Conservation (phyloP, 2,888 invertebrate species). For the Cryptocephalus moraei region DNA sequence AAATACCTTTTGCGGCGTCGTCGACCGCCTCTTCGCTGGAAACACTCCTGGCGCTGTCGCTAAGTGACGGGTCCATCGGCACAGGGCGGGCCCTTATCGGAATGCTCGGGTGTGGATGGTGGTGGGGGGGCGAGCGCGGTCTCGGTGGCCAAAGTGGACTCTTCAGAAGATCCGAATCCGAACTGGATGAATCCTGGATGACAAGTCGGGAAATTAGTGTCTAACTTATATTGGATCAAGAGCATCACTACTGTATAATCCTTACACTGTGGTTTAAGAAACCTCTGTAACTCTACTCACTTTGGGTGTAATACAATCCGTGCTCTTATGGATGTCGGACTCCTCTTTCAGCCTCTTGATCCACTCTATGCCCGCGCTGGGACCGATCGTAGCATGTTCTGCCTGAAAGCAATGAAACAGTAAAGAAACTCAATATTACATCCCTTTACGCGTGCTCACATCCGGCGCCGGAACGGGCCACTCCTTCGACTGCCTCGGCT, state of each 20-base stretch:
- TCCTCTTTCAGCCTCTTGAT: slow-evolving; percentile 49
- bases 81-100: slow-evolving; percentile 23
- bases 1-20: slow-evolving; percentile 36
- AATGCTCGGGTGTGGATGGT: slow-evolving; percentile 2
- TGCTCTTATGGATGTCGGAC: slow-evolving; percentile 45
- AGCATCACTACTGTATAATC: too few relatives aligned
- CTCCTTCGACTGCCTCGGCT: slow-evolving; percentile 46
- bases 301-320: slow-evolving; percentile 68
- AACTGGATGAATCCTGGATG: slow-evolving; percentile 43
- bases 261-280: too few relatives aligned
- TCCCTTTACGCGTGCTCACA: neutral
- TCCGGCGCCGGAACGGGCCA: slow-evolving; percentile 35
- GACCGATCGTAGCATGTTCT: slow-evolving; percentile 50
- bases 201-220: too few relatives aligned
- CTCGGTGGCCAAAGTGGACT: slow-evolving; percentile 36
- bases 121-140: slow-evolving; percentile 28
- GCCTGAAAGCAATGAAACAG: slow-evolving; percentile 22
- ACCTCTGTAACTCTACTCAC: slow-evolving; percentile 18
- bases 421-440: neutral
- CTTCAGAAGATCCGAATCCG: slow-evolving; percentile 47
- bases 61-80: slow-evolving; percentile 41
- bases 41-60: slow-evolving; percentile 45
- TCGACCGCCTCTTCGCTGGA: slow-evolving; percentile 45
- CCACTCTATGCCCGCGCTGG: slow-evolving; percentile 57
- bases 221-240: too few relatives aligned